These are phyloP conservation scores for Microctenopoma stevenorrisi DNA, from an alignment of 2,797 vertebrate genomes.

Conservation along the genomic window DNA sequence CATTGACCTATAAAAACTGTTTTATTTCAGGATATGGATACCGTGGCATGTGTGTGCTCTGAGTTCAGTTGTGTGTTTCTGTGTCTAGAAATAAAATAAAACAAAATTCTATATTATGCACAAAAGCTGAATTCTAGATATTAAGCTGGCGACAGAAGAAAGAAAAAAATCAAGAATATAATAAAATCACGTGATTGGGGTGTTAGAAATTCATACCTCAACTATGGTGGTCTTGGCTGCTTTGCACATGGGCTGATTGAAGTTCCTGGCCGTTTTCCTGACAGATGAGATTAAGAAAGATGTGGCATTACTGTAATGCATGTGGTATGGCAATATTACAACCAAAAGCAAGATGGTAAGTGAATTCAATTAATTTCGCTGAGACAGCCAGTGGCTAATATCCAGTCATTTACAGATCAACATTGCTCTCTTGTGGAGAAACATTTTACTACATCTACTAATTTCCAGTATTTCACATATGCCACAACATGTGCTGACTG, in stretches of 20 bases:
- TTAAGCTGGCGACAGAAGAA: no score
- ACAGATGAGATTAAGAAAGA: slow-evolving; percentile 12
- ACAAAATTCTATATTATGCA: neutral
- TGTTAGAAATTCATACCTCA: slow-evolving; percentile 85
- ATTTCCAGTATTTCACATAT: neutral
- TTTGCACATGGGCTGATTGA: slow-evolving; percentile 99
- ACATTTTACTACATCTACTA: slow-evolving; percentile 41
- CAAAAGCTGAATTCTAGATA: no score
- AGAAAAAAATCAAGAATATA: neutral
- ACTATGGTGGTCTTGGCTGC: slow-evolving; percentile 93
- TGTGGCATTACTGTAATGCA: neutral
- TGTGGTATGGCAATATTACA: neutral
- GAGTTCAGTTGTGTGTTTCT: neutral
- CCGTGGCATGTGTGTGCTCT: neutral
- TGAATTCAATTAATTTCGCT: neutral
- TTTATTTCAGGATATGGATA: slow-evolving; percentile 3
- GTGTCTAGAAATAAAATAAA: no score
- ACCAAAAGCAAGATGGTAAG: neutral
- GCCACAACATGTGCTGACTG: neutral
- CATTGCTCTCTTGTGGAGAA: slow-evolving; percentile 79
- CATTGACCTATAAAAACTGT: neutral
- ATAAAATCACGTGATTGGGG: slow-evolving; percentile 1
- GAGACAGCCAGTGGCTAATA: neutral
- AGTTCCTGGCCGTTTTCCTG: slow-evolving; percentile 97
- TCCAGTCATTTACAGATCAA: slow-evolving; percentile 32